Evolutionary conservation across 2,113 vertebrate species (phyloP), one percentile per base, ranked within the genome.

Genomic region (Toxostoma redivivum): DNA sequence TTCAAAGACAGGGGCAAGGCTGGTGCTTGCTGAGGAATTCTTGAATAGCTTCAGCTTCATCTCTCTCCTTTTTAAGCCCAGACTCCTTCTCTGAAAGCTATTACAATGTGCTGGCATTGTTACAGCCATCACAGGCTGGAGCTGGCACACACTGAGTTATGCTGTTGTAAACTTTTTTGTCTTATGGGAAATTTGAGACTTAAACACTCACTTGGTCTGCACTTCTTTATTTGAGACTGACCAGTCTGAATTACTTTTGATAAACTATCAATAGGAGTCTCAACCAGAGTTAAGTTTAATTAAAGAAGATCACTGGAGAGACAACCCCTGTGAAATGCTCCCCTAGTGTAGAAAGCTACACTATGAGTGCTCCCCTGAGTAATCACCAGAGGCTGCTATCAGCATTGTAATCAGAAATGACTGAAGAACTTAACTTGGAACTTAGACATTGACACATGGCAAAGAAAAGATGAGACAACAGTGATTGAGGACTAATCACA

Each of bases 281-380:
- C 54, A 82, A 76, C 53, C 21, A 13, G 27, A 71, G 42, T 65
- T 66, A 78, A 74, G 57, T 92, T 95, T 94, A 94, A 96, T 96
- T 93, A 66, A 93, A 92, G 31, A 65, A 76, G 62, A 92, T 88
- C 25, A 45, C n/a, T 72, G 27, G 40, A 40, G 81, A 86, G 50
- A 72, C 61, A 87, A 72, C 54, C 31, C 17, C 44, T 81, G 65
- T 47, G 61, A 82, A 91, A 87, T 67, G 57, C 25, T 96, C 47
- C 77, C 78, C 51, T 2, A 37, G 45, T 57, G 11, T 61, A 87
- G 88, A 92, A 83, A 48, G 64, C 37, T 81, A 31, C 35, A 65
- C 42, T 8, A 0, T 61, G 47, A 73, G 30, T 81, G 11, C 38
- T 87, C 65, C 19, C 28, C 18, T 62, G 67, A 50, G 47, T 72